These are phyloP conservation scores for Agelas oroides DNA, from an alignment of 37 sponge, comb jelly and placozoan genomes.

Conservation along the genomic window DNA sequence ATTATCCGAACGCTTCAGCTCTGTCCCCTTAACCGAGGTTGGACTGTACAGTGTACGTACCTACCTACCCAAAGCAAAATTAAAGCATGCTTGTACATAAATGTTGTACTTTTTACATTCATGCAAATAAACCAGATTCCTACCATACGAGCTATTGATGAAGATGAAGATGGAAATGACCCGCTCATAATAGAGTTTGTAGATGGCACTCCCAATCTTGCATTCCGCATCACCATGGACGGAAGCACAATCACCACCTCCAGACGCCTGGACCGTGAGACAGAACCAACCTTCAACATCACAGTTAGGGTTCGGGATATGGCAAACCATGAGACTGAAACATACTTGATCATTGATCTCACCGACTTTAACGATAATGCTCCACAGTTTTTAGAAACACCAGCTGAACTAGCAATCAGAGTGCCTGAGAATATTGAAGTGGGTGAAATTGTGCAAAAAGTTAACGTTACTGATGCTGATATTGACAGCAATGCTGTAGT, in stretches of 20 bases:
- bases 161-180: constrained; percentile 2
- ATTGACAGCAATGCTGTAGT: constrained; percentile 13
- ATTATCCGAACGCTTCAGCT: too few relatives aligned
- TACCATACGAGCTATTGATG: constrained; percentile 11
- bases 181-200: not conserved
- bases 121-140: constrained; percentile 19
- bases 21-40: too few relatives aligned
- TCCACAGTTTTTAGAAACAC: constrained; percentile 3
- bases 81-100: too few relatives aligned
- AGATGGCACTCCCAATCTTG: not conserved
- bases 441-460: not conserved
- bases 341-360: constrained; percentile 6
- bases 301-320: constrained; percentile 17
- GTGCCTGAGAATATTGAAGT: constrained; percentile 23
- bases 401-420: not conserved
- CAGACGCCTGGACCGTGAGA: not conserved
- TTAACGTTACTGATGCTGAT: constrained; percentile 14
- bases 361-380: constrained; percentile 51
- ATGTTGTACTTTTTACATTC: too few relatives aligned
- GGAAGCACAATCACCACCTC: constrained; percentile 13
- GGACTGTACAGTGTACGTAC: too few relatives aligned
- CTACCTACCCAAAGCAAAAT: too few relatives aligned
- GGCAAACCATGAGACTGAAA: not conserved
- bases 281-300: not conserved
- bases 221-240: constrained; percentile 8